phyloP scores from a whole-genome alignment of 1,140 invertebrate genomes.

The Oppia nitens region DNA sequence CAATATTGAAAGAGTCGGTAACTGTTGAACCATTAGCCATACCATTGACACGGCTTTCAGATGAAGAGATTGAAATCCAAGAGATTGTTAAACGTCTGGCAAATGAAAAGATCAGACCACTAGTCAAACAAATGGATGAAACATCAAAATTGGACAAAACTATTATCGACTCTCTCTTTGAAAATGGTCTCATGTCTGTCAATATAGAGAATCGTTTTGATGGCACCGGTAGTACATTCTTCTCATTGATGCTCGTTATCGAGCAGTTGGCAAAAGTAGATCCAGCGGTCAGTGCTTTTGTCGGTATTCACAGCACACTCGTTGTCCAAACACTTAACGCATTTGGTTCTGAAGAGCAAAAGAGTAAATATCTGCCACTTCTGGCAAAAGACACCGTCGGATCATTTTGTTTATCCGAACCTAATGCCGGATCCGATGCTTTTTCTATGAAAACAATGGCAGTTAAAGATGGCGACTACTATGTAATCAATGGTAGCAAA shows the following conservation, averaged over 20 bases:
- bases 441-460: conserved; percentile 34
- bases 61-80: background rate
- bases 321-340: conserved; percentile 49
- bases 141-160: conserved; percentile 54
- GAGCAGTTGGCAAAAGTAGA: conserved; percentile 89
- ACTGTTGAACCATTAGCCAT: too few relatives aligned
- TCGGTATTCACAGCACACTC: conserved; percentile 86
- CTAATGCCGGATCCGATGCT: conserved; percentile 45
- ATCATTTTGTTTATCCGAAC: conserved; percentile 81
- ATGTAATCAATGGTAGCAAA: conserved; percentile 37
- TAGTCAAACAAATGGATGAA: conserved; percentile 79
- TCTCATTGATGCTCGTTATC: conserved; percentile 67
- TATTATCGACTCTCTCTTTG: conserved; percentile 52
- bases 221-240: conserved; percentile 68
- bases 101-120: conserved; percentile 62
- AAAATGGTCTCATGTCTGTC: conserved; percentile 83
- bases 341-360: conserved; percentile 38
- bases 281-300: conserved; percentile 59
- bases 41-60: background rate
- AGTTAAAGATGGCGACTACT: conserved; percentile 30
- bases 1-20: too few relatives aligned
- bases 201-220: conserved; percentile 72
- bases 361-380: conserved; percentile 38
- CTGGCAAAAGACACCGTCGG: conserved; percentile 40
- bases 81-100: conserved; percentile 40